Evolutionary conservation across 2,888 invertebrate genomes (phyloP), one percentile per base, ranked within the genome.

Genomic region (Helobdella robusta): DNA sequence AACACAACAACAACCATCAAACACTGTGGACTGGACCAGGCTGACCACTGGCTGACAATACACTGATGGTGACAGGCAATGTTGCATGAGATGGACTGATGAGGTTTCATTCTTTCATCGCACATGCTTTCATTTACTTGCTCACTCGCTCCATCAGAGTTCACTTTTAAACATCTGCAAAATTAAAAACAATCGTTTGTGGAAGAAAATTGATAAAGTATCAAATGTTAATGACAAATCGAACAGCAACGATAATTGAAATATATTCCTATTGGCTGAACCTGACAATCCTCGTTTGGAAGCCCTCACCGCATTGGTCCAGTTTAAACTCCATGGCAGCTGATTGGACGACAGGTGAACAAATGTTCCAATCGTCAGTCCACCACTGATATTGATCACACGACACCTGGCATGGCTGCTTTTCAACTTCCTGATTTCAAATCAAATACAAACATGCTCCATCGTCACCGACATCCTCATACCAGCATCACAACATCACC

Each of bases 61-160:
- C 86, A 86, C 60, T 85, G 84, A 0, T 83, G 83, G 5, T 85
- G 84, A 74, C 86, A 86, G 0, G 86, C 84, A 34, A 83, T 75
- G 44, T 79, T 78, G 70, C 83, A 83, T 60, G 66, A 52, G 62
- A 66, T 65, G 20, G 48, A 62, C 30, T 68, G 66, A 18, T 28
- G 40, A 23, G 71, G 70, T 46, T 68, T 68, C 20, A 59, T 59
- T 6, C 59, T 54, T 18, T 32, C 25, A 59, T 71, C 71, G 44
- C 71, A 71, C 5, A 52, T 25, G 2, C n/a, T 34, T 32, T 67
- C 66, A 18, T 56, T 52, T 15, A 68, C 68, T 44, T 67, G 64
- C 15, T 54, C 61, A 11, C 25, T 62, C 8, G 66, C 61, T 8
- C 50, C 58, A 8, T 56, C 34, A 8, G 20, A 20, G 1, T 6